Base-by-base conservation (phyloP, 2,888 invertebrate species). In the Cerastis leucographa region DNA sequence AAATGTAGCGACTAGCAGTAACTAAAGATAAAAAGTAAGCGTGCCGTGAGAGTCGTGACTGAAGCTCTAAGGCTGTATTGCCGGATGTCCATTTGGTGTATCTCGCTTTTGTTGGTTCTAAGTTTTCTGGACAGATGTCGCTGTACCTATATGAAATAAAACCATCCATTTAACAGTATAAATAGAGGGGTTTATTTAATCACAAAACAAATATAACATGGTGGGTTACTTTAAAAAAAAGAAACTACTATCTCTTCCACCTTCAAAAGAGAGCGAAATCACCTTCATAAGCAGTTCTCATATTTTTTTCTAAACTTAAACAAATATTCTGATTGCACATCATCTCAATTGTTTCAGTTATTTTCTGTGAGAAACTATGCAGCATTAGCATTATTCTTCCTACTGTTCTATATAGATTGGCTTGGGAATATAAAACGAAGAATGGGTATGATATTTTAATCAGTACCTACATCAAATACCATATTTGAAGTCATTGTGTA, bases 361-460 rank as follows among this genome's bases (percentile, higher is more conserved):
- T 61, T 35, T 71, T 68, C 56, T 77, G 56, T 80, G 86, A 54
- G 86, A 86, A 83, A 76, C 56, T 76, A 74, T 67, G 59, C 42
- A 69, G 14, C 35, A 65, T 70, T 54, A 72, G 29, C 71, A 62
- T 35, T 68, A 56, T 17, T 14, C 12, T 59, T 65, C 11, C 70
- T 72, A 67, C 77, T 61, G 67, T 82, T 71, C 17, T 61, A 83
- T 71, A 42, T 71, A 78, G 74, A 66, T 85, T n/a, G 69, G 17
- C 79, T 71, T 85, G 88, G 65, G 87, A 85, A 84, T 66, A 78
- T 68, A 19, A 65, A 69, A 72, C 68, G 75, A 65, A 79, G 69
- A 78, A 76, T 71, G 64, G 11, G 44, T 25, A 73, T 64, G 74
- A 56, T 83, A 84, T 84, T 86, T 83, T 87, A 86, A 87, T 85